phyloP scores from a whole-genome alignment of 2,888 invertebrate genomes.

The Herminia tarsipennalis region DNA sequence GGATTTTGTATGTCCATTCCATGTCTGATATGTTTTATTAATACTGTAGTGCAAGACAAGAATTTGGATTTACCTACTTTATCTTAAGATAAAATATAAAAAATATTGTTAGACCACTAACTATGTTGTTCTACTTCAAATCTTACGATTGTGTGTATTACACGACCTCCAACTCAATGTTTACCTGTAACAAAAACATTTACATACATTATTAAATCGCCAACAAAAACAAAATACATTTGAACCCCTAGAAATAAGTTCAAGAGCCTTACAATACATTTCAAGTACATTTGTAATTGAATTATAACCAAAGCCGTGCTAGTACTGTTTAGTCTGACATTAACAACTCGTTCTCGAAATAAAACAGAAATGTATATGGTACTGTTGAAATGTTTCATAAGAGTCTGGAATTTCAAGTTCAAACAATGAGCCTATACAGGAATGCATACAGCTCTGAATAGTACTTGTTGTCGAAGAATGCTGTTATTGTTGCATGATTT shows the following conservation, averaged over 20 bases:
- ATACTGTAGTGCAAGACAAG: too few species aligned
- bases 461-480: constrained; percentile 39
- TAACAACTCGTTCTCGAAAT: constrained; percentile 51
- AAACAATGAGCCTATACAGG: constrained; percentile 56
- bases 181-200: constrained; percentile 61
- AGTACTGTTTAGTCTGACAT: constrained; percentile 51
- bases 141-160: too few species aligned
- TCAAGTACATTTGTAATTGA: constrained; percentile 44
- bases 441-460: constrained; percentile 39
- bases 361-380: constrained; percentile 54
- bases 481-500: constrained; percentile 28
- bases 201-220: constrained; percentile 43
- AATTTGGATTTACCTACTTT: too few species aligned
- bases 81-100: not conserved
- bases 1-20: too few species aligned
- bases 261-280: constrained; percentile 45
- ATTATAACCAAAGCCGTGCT: constrained; percentile 51
- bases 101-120: constrained; percentile 12
- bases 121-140: constrained; percentile 29
- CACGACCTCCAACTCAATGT: constrained; percentile 22
- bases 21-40: too few species aligned
- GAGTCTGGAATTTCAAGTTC: constrained; percentile 60
- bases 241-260: constrained; percentile 48
- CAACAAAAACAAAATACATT: constrained; percentile 42
- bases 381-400: constrained; percentile 51